Evolutionary conservation across 2,888 invertebrate genomes (phyloP), one percentile per base, ranked within the genome.

Genomic region (Zhuqinia jingwanae): DNA sequence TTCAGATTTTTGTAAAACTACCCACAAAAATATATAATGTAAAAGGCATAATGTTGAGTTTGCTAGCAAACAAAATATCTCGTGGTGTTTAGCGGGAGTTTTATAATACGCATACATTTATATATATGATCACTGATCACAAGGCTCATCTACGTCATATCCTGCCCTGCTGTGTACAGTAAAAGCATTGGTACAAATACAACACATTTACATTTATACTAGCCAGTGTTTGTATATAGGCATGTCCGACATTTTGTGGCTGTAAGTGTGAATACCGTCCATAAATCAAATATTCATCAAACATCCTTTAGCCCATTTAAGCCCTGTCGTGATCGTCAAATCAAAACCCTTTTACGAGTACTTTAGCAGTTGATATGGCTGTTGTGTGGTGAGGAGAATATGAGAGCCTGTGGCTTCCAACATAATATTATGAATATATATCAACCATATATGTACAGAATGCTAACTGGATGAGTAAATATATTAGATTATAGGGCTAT

Each of bases 241-340:
- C 42, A 27, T 30, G 50, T 42, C 53, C 27, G 15, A 70, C 27
- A 73, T 58, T 25, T 25, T 70, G 77, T 58, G 45, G 68, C 42
- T 27, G 58, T 56, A 78, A 76, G 68, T 76, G 76, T 70, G 84
- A 77, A 70, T 78, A 30, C 68, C 56, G 47, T 70, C 70, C 68
- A 84, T 84, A 84, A 84, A 84, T 84, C 84, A 84, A 78, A 84
- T 78, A 78, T 84, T 70, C 78, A 77, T 84, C 78, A 78, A 78
- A 53, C 45, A 70, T 78, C 68, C 45, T 84, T 78, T 84, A 68
- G 80, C 6, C 68, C 36, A 30, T 80, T 80, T 68, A 77, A 36
- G 77, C 45, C 58, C 58, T 60, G 42, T 77, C 68, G 45, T 70
- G 68, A 70, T 79, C 79, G 50, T 79, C 79, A 79, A 79, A 79